Evolutionary conservation across 2,797 vertebrate species (phyloP).

Genomic region (Allobates femoralis): DNA sequence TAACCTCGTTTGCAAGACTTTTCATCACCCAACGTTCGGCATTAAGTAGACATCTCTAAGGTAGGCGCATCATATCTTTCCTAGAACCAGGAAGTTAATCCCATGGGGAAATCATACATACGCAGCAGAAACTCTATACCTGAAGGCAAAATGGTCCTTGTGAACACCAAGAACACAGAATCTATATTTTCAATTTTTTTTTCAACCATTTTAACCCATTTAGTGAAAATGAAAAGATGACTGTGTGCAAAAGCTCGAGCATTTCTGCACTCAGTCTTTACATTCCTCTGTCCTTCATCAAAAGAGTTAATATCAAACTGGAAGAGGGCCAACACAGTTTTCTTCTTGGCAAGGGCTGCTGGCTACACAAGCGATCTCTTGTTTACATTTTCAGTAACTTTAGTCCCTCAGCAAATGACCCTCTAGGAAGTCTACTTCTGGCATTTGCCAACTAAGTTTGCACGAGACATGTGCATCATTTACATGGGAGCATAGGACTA

Average conservation of each 20-base stretch:
- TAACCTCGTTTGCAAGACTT: neutral
- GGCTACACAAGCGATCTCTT: constrained; percentile 53
- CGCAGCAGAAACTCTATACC: constrained; percentile 44
- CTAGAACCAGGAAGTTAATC: constrained; percentile 44
- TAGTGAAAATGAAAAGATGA: neutral
- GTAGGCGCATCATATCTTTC: constrained; percentile 43
- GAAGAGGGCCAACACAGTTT: constrained; percentile 46
- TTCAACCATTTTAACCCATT: constrained; percentile 7
- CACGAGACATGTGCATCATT: neutral
- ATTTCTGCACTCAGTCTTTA: neutral
- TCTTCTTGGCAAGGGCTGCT: constrained; percentile 45
- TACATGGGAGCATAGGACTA: neutral
- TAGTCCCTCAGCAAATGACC: constrained; percentile 51
- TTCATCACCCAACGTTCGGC: neutral
- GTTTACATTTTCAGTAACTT: constrained; percentile 57
- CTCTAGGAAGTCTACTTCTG: constrained; percentile 46
- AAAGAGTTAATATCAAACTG: constrained; percentile 52
- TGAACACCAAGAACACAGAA: constrained; percentile 42
- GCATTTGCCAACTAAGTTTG: constrained; percentile 46
- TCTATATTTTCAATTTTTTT: constrained; percentile 9
- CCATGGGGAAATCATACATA: constrained; percentile 28
- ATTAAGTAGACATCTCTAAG: neutral
- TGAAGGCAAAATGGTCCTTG: constrained; percentile 41
- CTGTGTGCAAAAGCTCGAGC: neutral
- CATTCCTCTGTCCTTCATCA: constrained; percentile 7